Percentiles rank a stretch among this genome's conserved stretches.
These are phyloP conservation scores for Pterocles burchelli DNA, from an alignment of 2,113 vertebrate genomes.

Conservation along the genomic window DNA sequence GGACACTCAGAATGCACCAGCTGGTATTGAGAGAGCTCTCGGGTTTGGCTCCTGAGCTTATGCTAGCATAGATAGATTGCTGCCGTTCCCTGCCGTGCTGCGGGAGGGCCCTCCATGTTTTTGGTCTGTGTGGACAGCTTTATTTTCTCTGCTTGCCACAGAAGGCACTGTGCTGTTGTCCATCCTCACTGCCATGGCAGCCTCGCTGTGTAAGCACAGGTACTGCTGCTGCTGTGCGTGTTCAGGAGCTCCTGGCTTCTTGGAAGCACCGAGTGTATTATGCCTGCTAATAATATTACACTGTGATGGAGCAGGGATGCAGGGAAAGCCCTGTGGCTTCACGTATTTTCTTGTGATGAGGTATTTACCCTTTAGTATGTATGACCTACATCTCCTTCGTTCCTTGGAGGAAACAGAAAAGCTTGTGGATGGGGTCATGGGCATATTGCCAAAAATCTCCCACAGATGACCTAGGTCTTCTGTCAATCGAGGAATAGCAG, in stretches of 20 bases:
- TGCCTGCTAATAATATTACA: not conserved
- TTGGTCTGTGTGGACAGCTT: not conserved
- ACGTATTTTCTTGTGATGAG: not conserved
- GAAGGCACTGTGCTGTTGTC: not conserved
- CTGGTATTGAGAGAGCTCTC: slow-evolving; percentile 12
- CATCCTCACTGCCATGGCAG: not conserved
- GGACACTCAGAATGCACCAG: slow-evolving; percentile 26
- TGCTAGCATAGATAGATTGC: not conserved
- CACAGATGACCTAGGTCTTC: not conserved
- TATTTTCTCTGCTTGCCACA: not conserved
- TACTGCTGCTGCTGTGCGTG: not conserved
- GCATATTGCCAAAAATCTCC: not conserved
- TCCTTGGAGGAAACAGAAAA: not conserved
- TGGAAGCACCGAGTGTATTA: not conserved
- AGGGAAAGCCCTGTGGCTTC: not conserved
- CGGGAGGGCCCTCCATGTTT: not conserved
- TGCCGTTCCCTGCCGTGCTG: rapidly evolving
- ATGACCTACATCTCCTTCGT: not conserved
- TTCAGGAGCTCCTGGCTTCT: not conserved
- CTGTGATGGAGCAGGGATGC: not conserved
- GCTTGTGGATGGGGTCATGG: not conserved
- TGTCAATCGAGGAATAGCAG: not conserved
- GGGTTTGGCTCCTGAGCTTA: not conserved
- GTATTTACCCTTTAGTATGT: not conserved
- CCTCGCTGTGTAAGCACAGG: not conserved